Percentiles rank a stretch among this genome's conserved stretches.
These are phyloP conservation scores for Macrotis lagotis DNA, from an alignment of 2,113 vertebrate species.

Conservation along the genomic window DNA sequence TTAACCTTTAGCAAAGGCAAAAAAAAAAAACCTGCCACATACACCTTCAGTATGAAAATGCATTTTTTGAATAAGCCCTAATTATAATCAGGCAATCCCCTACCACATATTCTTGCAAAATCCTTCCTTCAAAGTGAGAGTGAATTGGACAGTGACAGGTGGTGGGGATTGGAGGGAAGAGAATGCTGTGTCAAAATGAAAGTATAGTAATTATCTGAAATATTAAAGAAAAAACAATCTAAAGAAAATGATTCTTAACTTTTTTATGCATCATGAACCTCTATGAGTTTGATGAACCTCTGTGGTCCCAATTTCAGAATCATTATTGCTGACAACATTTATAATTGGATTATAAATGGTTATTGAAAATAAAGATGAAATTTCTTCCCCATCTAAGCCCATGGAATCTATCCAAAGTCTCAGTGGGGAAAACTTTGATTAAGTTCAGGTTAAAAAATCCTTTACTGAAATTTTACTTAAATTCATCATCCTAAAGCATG, in stretches of 20 bases:
- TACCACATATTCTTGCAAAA: not conserved
- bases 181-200: not conserved
- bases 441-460: not conserved
- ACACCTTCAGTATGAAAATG: conserved; percentile 44
- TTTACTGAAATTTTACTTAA: not conserved
- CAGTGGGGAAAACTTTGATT: not conserved
- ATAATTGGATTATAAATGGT: not conserved
- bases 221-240: not conserved
- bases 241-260: not conserved
- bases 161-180: not conserved
- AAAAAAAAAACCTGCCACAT: conserved; percentile 12
- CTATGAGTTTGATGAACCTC: not conserved
- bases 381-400: not conserved
- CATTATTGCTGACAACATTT: not conserved
- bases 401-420: not conserved
- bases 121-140: conserved; percentile 13
- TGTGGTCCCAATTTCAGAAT: not conserved
- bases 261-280: not conserved
- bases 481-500: not conserved
- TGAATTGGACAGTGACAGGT: conserved; percentile 22
- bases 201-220: conserved; percentile 21
- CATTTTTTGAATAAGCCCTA: conserved; percentile 15
- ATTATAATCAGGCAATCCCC: not conserved
- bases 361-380: not conserved
- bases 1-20: conserved; percentile 40